Conservation (phyloP, 2,113 vertebrate species). For the Rostratula benghalensis region DNA sequence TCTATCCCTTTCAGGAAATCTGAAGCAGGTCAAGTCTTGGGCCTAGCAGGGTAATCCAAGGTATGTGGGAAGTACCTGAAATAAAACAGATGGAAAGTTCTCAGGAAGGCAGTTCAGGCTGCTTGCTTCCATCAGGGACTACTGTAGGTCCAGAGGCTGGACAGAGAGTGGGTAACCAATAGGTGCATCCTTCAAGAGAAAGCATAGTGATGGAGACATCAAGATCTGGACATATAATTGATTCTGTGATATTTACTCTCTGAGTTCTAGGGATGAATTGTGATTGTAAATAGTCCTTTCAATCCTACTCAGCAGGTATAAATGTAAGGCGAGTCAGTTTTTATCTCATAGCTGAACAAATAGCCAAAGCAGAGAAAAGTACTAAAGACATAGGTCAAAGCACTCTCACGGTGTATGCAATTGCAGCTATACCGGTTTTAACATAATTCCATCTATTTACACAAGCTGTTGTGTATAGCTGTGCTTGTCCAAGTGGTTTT, state of each 20-base stretch:
- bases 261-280: neutral
- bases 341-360: neutral
- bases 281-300: neutral
- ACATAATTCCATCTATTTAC: neutral
- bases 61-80: neutral
- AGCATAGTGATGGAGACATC: neutral
- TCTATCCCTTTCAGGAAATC: neutral
- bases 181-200: neutral
- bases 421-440: neutral
- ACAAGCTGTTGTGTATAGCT: neutral
- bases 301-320: neutral
- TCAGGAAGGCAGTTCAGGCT: neutral
- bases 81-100: neutral
- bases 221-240: neutral
- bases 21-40: neutral
- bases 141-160: neutral
- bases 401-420: neutral
- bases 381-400: neutral
- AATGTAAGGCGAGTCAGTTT: neutral
- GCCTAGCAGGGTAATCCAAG: neutral
- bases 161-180: neutral
- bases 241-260: neutral
- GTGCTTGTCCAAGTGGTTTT: neutral
- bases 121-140: neutral
- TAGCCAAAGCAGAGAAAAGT: neutral